phyloP scores from a whole-genome alignment of 2,888 invertebrate species.

The Esperia sulphurella region DNA sequence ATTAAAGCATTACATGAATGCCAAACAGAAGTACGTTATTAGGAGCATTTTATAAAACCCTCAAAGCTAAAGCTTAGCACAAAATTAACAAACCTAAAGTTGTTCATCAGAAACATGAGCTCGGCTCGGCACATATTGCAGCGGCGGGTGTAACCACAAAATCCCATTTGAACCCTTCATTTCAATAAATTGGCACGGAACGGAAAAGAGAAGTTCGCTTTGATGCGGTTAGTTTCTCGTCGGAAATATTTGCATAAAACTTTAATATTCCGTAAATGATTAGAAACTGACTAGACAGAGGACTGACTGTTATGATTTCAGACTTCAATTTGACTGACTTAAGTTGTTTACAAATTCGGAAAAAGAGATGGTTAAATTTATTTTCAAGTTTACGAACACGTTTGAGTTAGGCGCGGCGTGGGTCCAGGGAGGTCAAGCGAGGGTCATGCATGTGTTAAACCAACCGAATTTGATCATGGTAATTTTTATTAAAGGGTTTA shows the following conservation, averaged over 20 bases:
- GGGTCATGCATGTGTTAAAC: too few relatives aligned
- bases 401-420: too few relatives aligned
- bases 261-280: slow-evolving; percentile 3
- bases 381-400: too few relatives aligned
- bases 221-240: slow-evolving; percentile 21
- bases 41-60: slow-evolving; percentile 1
- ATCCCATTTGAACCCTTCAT: slow-evolving; percentile 31
- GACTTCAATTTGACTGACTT: too few relatives aligned
- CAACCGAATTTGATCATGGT: too few relatives aligned
- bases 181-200: slow-evolving; percentile 28
- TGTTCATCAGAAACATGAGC: slow-evolving; percentile 12
- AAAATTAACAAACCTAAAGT: slow-evolving; percentile 2
- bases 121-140: slow-evolving; percentile 6
- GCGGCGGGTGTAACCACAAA: slow-evolving; percentile 19
- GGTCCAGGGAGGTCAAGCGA: too few relatives aligned
- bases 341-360: too few relatives aligned
- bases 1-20: not conserved
- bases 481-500: slow-evolving; percentile 6
- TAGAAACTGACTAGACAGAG: not conserved
- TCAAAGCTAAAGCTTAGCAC: not conserved
- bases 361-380: too few relatives aligned
- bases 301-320: too few relatives aligned
- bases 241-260: slow-evolving; percentile 7
- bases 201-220: slow-evolving; percentile 18
- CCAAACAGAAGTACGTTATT: not conserved